phyloP scores from a whole-genome alignment of 2,888 invertebrate species.

The Epistrophe grossulariae region DNA sequence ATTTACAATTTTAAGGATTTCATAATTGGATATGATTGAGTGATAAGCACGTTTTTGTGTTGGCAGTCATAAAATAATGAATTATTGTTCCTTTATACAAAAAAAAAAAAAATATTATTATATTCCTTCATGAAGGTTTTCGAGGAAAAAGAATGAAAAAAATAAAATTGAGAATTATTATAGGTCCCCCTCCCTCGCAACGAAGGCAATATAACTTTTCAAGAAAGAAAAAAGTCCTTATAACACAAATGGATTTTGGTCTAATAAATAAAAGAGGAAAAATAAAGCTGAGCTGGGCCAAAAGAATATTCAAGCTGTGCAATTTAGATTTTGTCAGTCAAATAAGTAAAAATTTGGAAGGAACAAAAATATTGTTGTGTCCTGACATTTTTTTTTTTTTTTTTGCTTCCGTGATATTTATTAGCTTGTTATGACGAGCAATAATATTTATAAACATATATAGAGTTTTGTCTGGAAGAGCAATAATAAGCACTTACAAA shows the following conservation, averaged over 20 bases:
- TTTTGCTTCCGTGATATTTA: conserved; percentile 12
- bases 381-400: background rate
- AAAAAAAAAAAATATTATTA: conserved; percentile 3
- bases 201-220: background rate
- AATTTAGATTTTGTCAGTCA: conserved; percentile 6
- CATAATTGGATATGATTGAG: conserved; percentile 33
- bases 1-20: conserved; percentile 20
- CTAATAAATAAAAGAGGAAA: conserved; percentile 15
- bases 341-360: background rate
- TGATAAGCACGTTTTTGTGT: conserved; percentile 33
- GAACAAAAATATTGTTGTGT: background rate
- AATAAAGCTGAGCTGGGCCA: background rate
- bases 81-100: conserved; percentile 11
- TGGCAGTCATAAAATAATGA: conserved; percentile 35
- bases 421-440: conserved; percentile 6
- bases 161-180: conserved; percentile 9
- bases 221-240: background rate
- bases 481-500: conserved; percentile 9
- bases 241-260: background rate
- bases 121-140: background rate
- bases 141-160: background rate
- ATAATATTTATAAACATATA: background rate
- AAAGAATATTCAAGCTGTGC: background rate
- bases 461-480: background rate
- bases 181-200: too few species aligned